Evolutionary conservation across 2,888 invertebrate genomes (phyloP), one percentile per base, ranked within the genome.

Genomic region (Chesias legatella): DNA sequence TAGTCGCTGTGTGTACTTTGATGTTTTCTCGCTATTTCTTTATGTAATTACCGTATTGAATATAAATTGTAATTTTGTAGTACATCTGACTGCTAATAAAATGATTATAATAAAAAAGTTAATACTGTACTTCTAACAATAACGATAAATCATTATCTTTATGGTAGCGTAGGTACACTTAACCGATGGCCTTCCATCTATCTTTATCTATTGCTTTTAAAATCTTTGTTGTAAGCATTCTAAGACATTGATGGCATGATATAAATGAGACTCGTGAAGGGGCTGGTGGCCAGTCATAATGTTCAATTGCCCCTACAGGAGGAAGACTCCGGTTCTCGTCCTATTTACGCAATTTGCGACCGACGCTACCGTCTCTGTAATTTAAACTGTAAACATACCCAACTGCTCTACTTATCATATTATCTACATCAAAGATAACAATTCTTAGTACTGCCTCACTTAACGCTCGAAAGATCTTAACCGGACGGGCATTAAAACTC

Each of bases 321-420:
- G 60, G 56, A 63, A 56, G 51, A 53, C 58, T 54, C 43, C 58
- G 52, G 56, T 58, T 58, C 60, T 58, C 56, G 73, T 59, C 67
- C 73, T 59, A 73, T 71, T 78, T 78, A 73, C 70, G 73, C 68
- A 75, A 79, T 48, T 43, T 54, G 60, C 49, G 53, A 58, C 61
- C 53, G 62, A 60, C 57, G 49, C 59, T 66, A 63, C 60, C 67
- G 69, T 64, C 66, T 70, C 61, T 54, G 63, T 65, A 56, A 68
- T 65, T 59, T 59, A 52, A 73, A 65, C 67, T 65, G 63, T 61
- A 67, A 67, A 71, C 61, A 62, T 53, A 44, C 53, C 48, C 53
- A 43, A 60, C 47, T 60, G 63, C 55, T 63, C 62, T 52, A 67
- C 61, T 68, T 66, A 62, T 56, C 57, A 48, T 63, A 62, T 63